A percentile compares a stretch with the other conserved stretches of the same genome.
Conservation (phyloP, 2,113 vertebrate genomes). For the Myiozetetes cayanensis region DNA sequence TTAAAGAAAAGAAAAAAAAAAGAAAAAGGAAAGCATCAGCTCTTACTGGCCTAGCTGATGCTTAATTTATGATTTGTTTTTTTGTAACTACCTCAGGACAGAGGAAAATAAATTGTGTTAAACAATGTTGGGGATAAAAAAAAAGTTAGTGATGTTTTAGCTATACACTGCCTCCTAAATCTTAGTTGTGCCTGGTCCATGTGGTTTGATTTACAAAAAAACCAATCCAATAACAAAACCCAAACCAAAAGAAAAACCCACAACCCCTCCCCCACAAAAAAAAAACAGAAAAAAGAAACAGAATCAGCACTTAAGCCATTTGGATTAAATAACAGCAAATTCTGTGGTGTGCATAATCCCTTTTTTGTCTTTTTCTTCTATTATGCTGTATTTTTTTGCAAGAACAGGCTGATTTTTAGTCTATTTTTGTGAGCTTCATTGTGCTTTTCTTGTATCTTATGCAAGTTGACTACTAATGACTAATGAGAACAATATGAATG, state of each 20-base stretch:
- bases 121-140: conserved; percentile 61
- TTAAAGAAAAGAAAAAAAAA: conserved; percentile 13
- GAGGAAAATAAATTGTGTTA: conserved; percentile 72
- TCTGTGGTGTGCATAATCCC: conserved; percentile 84
- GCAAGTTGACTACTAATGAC: conserved; percentile 90
- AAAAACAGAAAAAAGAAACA: conserved; percentile 32
- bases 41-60: conserved; percentile 66
- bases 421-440: conserved; percentile 85
- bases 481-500: conserved; percentile 91
- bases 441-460: conserved; percentile 83
- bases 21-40: conserved; percentile 48
- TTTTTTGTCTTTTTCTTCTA: conserved; percentile 78
- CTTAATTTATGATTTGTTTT: conserved; percentile 67
- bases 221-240: background rate
- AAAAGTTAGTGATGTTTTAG: conserved; percentile 75
- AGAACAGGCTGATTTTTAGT: conserved; percentile 81
- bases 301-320: conserved; percentile 69
- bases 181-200: conserved; percentile 80
- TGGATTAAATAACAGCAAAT: conserved; percentile 76
- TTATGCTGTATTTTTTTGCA: conserved; percentile 76
- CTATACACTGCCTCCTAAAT: conserved; percentile 77
- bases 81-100: conserved; percentile 84
- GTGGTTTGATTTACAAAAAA: conserved; percentile 69
- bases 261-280: background rate
- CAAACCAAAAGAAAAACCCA: conserved; percentile 52